Evolutionary conservation across 2,888 invertebrate genomes (phyloP), one percentile per base, ranked within the genome.

Genomic region (Schizaphis graminum): DNA sequence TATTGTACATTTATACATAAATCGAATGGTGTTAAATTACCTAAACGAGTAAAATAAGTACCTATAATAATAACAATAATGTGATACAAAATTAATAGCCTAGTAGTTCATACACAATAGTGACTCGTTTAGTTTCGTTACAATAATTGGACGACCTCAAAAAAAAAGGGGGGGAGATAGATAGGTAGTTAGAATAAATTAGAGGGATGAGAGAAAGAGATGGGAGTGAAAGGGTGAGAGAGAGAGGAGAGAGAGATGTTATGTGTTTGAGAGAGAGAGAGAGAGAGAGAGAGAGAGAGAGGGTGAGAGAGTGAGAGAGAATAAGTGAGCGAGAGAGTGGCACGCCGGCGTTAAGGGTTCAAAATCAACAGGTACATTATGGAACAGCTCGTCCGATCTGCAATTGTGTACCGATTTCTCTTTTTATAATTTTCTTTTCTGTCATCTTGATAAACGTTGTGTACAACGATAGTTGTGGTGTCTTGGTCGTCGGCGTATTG

Each of bases 341-440:
- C 41, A 61, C 47, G 16, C 26, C 47, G 86, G 11, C 92, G 57
- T 88, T 87, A 77, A 44, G 89, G 89, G 85, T 89, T 84, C 84
- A 56, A 93, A 93, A 93, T 93, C 93, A 93, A 93, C 93, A 93
- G 93, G 93, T 93, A 89, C 57, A 89, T 88, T 92, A 92, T 92
- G 91, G 91, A n/a, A 86, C 91, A 92, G 57, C 44, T 92, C 56
- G 16, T 24, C 91, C 89, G n/a, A 93, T 91, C 85, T 84, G 89
- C n/a, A 49, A 91, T 56, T 91, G 84, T 91, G 57, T 89, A 84
- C 77, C 7, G 49, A 92, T 92, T 93, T 93, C 84, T 77, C 41
- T 84, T 88, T 84, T 67, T 90, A n/a, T 67, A 67, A 67, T 67
- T 67, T 67, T 61, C 61, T 61, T 57, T 61, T 67, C 67, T 67